phyloP scores from a whole-genome alignment of 1,140 invertebrate species.

The Agrypnia vestita region DNA sequence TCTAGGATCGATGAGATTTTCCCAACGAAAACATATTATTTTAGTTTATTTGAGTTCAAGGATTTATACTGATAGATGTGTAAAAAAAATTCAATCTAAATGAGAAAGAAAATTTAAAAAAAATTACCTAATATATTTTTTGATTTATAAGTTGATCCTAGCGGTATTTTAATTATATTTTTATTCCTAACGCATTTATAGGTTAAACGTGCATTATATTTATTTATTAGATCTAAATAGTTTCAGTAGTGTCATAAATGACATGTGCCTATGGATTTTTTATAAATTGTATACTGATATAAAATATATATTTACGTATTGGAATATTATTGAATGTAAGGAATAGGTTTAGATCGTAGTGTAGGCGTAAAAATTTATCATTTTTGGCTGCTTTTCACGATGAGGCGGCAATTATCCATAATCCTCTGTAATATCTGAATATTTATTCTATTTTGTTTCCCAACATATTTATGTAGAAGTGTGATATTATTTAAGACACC shows the following conservation, averaged over 20 bases:
- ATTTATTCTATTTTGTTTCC: conserved; percentile 2
- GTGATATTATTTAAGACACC: conserved; percentile 11
- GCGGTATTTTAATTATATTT: neutral
- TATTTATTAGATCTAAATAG: conserved; percentile 18
- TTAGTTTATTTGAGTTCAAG: no score
- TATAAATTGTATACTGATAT: conserved; percentile 15
- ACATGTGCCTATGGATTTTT: conserved; percentile 37
- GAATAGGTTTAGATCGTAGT: neutral
- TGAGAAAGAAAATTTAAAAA: no score
- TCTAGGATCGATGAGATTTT: no score
- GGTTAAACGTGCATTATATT: neutral
- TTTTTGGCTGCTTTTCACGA: neutral
- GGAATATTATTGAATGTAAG: conserved; percentile 9
- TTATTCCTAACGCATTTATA: conserved; percentile 31
- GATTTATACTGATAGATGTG: no score
- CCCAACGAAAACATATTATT: no score
- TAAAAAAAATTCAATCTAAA: no score
- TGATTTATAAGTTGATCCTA: neutral
- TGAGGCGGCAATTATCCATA: neutral
- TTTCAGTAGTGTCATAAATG: conserved; percentile 18
- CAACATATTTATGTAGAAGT: neutral
- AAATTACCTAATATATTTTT: no score
- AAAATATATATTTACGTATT: conserved; percentile 36
- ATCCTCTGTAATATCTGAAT: neutral
- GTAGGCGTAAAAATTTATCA: conserved; percentile 1